Conservation (phyloP, 2,797 vertebrate genomes). For the Decapterus maruadsi region DNA sequence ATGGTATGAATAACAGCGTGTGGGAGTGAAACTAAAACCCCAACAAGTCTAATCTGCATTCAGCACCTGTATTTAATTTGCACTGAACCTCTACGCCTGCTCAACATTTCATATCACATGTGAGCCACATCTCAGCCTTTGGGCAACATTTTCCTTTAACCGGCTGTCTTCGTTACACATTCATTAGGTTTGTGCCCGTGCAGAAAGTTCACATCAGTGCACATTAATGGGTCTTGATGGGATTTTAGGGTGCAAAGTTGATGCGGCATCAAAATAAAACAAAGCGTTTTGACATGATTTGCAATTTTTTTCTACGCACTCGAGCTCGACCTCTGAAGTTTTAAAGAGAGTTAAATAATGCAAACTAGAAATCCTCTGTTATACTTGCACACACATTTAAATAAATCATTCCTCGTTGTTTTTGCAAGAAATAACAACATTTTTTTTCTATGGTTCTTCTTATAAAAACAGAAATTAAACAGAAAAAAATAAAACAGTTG, state of each 20-base stretch:
- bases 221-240: conserved; percentile 8
- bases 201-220: background rate
- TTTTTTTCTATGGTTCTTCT: background rate
- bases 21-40: conserved; percentile 16
- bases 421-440: background rate
- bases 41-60: conserved; percentile 44
- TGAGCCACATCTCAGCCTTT: conserved; percentile 21
- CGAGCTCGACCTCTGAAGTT: background rate
- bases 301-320: background rate
- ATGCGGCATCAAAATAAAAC: background rate
- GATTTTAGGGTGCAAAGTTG: background rate
- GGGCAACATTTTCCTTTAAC: conserved; percentile 1
- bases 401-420: background rate
- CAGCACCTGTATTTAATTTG: conserved; percentile 31
- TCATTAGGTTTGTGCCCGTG: background rate
- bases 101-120: conserved; percentile 12
- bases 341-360: background rate
- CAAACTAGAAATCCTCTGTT: background rate
- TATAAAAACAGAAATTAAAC: background rate
- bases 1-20: background rate
- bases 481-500: no score
- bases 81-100: conserved; percentile 11
- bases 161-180: conserved; percentile 16
- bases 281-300: background rate
- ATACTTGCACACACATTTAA: background rate